phyloP scores from a whole-genome alignment of 1,140 invertebrate genomes.

The Drosophila subobscura region DNA sequence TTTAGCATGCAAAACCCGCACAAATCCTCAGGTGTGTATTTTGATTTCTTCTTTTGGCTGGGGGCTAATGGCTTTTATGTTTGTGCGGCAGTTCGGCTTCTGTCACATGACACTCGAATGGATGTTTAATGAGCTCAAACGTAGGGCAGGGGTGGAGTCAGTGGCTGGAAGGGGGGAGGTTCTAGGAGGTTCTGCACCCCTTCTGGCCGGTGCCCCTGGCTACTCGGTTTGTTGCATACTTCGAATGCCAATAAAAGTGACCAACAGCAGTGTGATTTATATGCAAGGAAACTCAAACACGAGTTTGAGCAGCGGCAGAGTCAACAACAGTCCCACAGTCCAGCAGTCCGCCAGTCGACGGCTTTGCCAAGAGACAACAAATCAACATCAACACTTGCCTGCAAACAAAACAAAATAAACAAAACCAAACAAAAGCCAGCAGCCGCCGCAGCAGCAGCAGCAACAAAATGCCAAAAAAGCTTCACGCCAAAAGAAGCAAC shows the following conservation, averaged over 20 bases:
- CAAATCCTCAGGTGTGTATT: slow-evolving; percentile 11
- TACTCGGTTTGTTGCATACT: slow-evolving; percentile 49
- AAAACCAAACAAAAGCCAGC: slow-evolving; percentile 20
- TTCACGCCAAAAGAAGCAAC: slow-evolving; percentile 13
- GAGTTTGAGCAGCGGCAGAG: slow-evolving; percentile 68
- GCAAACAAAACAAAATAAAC: slow-evolving; percentile 29
- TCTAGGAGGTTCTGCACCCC: slow-evolving; percentile 15
- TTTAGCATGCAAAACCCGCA: slow-evolving; percentile 52
- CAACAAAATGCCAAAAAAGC: slow-evolving; percentile 49
- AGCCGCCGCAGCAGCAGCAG: not conserved
- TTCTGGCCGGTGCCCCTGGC: slow-evolving; percentile 33
- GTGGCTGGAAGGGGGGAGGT: no score
- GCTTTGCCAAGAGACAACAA: slow-evolving; percentile 28
- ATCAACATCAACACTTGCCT: slow-evolving; percentile 8
- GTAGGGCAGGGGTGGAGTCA: slow-evolving; percentile 16
- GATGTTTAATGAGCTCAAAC: slow-evolving; percentile 69
- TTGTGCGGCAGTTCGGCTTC: slow-evolving; percentile 42
- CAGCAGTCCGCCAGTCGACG: not conserved
- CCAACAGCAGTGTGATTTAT: slow-evolving; percentile 73
- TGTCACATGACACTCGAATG: slow-evolving; percentile 72
- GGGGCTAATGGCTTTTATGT: slow-evolving; percentile 53
- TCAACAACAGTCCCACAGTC: slow-evolving; percentile 48
- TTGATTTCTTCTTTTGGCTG: slow-evolving; percentile 4
- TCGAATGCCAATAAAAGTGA: slow-evolving; percentile 74
- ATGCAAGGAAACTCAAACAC: slow-evolving; percentile 75